Percentiles rank a stretch among this genome's conserved stretches.
Conservation (phyloP, 2,888 invertebrate species). For the Andrena praecox region DNA sequence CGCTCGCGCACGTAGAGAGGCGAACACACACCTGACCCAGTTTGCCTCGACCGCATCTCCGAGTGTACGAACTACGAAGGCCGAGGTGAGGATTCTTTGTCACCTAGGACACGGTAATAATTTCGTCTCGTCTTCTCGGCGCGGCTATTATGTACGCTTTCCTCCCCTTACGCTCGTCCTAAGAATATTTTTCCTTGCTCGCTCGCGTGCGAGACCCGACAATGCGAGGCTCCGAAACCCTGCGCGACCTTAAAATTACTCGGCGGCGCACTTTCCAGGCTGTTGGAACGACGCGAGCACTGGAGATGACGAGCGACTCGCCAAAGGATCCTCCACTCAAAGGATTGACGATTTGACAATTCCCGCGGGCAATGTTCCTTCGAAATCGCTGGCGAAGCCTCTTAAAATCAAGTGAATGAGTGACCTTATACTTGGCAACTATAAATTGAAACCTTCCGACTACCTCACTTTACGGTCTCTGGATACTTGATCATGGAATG, state of each 20-base stretch:
- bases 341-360: background rate
- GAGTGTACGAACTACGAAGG: conserved; percentile 60
- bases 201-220: conserved; percentile 30
- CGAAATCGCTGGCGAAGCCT: background rate
- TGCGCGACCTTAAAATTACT: conserved; percentile 32
- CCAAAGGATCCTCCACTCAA: conserved; percentile 4
- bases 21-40: conserved; percentile 55
- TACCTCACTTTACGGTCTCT: too few species aligned
- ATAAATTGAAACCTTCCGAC: too few species aligned
- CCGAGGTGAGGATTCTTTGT: conserved; percentile 68
- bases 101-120: conserved; percentile 63
- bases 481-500: too few species aligned
- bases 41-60: conserved; percentile 59
- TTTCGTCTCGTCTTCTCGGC: conserved; percentile 58
- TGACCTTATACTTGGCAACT: too few species aligned
- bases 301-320: background rate
- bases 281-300: background rate
- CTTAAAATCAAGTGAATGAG: background rate
- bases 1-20: background rate
- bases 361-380: conserved; percentile 4
- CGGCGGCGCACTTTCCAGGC: conserved; percentile 1
- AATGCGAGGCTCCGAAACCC: conserved; percentile 37
- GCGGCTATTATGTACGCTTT: conserved; percentile 52
- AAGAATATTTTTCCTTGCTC: conserved; percentile 29
- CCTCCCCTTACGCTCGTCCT: conserved; percentile 24